Evolutionary conservation across 2,888 invertebrate genomes (phyloP).

Genomic region (Campaea margaritaria): DNA sequence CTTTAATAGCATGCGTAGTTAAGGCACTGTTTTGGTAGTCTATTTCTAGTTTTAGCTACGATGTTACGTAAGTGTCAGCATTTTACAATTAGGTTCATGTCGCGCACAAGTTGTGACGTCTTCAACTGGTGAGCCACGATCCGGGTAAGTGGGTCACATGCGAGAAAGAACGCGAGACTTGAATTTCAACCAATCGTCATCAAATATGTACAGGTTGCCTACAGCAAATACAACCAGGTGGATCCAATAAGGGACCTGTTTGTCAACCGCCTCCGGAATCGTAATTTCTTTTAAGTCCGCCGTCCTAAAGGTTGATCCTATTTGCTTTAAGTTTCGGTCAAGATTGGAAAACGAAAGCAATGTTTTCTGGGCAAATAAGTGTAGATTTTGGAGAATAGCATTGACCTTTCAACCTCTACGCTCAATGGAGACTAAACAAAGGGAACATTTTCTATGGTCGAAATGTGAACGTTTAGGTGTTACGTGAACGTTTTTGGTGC

Average conservation of each 20-base stretch:
- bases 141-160: constrained; percentile 45
- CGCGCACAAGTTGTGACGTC: constrained; percentile 8
- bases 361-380: constrained; percentile 21
- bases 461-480: too few relatives aligned
- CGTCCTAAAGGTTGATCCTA: constrained; percentile 34
- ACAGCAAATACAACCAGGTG: constrained; percentile 55
- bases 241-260: constrained; percentile 49
- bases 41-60: too few relatives aligned
- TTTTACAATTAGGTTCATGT: background rate
- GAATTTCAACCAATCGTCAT: constrained; percentile 52
- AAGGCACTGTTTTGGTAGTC: too few relatives aligned
- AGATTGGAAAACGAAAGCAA: constrained; percentile 31
- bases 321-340: constrained; percentile 42
- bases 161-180: constrained; percentile 41
- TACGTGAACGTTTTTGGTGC: too few relatives aligned
- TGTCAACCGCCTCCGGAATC: constrained; percentile 47
- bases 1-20: too few relatives aligned
- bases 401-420: constrained; percentile 8
- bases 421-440: background rate
- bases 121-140: constrained; percentile 18
- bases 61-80: background rate
- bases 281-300: constrained; percentile 40
- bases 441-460: background rate
- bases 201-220: constrained; percentile 51
- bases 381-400: constrained; percentile 6